phyloP scores from a whole-genome alignment of 2,797 vertebrate species.

The Trachurus trachurus region DNA sequence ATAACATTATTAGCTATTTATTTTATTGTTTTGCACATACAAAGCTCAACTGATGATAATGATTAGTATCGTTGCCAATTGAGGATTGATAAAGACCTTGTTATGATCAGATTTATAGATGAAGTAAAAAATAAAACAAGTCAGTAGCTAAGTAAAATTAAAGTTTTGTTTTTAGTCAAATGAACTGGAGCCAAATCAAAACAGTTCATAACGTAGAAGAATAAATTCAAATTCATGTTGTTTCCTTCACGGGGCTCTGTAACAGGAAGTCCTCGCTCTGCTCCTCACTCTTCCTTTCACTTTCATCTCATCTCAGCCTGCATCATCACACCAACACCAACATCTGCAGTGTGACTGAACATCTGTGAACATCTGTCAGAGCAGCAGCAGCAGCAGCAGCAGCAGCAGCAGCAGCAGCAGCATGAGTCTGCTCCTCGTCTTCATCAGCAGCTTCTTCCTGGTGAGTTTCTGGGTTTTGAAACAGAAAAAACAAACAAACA shows the following conservation, averaged over 20 bases:
- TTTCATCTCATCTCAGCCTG: background rate
- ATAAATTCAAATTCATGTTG: no score
- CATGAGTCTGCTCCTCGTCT: slow-evolving; percentile 46
- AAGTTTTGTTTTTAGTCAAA: no score
- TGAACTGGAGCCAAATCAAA: no score
- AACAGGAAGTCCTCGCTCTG: background rate
- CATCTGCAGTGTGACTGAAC: background rate
- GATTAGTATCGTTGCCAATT: no score
- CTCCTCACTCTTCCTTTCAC: background rate
- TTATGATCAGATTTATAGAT: no score
- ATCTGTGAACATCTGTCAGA: background rate
- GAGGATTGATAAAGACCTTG: no score
- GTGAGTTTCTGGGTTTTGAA: slow-evolving; percentile 51
- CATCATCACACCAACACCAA: background rate
- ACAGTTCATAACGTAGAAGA: no score
- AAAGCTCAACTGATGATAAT: no score
- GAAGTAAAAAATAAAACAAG: no score
- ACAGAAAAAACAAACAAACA: background rate
- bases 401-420: background rate
- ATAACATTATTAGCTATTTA: no score
- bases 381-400: background rate
- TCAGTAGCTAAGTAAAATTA: no score
- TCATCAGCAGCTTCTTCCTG: slow-evolving; percentile 71
- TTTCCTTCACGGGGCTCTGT: background rate
- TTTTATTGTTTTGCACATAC: no score